Percentiles rank a stretch among this genome's conserved stretches.
Evolutionary conservation across 2,888 invertebrate species (phyloP).

Genomic region (Melinopterus prodromus): DNA sequence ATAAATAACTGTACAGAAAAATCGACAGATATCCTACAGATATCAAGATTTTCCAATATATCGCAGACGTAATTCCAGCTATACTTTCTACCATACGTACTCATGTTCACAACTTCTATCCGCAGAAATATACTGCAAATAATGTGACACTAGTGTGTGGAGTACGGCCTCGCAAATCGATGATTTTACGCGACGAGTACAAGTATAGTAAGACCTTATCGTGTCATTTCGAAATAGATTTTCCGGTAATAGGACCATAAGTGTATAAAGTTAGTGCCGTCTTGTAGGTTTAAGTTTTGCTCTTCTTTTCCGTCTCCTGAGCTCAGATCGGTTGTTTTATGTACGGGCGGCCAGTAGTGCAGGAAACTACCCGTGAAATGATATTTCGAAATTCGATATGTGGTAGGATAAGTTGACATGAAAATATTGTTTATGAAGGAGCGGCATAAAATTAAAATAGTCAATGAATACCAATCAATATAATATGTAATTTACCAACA

Average conservation of each 20-base stretch:
- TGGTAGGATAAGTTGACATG: no score
- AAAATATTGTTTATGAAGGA: no score
- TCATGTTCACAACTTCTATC: background rate
- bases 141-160: background rate
- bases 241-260: background rate
- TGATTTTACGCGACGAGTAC: background rate
- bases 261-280: background rate
- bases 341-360: no score
- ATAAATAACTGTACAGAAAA: no score
- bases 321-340: no score
- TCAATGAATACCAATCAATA: no score
- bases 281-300: background rate
- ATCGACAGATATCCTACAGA: no score
- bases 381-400: no score
- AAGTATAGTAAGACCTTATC: background rate
- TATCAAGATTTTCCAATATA: background rate
- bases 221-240: background rate
- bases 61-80: background rate
- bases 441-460: no score
- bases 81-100: background rate
- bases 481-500: no score
- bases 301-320: background rate
- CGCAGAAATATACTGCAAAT: background rate
- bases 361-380: no score
- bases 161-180: background rate